Percentiles rank a stretch among this genome's conserved stretches.
phyloP scores from a whole-genome alignment of 2,113 vertebrate genomes.

The Sinosuthora webbiana region DNA sequence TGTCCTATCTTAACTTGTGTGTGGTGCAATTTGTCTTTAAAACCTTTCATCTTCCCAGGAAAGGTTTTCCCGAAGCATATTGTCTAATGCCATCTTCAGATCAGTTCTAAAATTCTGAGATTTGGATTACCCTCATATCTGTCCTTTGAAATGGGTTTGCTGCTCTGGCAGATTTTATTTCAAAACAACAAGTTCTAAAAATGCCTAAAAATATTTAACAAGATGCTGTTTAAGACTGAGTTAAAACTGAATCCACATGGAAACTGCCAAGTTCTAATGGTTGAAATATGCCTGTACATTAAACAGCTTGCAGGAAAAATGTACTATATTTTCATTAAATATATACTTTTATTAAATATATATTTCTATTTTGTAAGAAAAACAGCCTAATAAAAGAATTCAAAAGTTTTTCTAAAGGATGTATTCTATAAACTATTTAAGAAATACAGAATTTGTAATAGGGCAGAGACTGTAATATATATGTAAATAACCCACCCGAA shows the following conservation, averaged over 20 bases:
- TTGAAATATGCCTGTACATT: not conserved
- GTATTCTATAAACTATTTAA: not conserved
- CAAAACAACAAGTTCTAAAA: not conserved
- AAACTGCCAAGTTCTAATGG: not conserved
- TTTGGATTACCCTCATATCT: not conserved
- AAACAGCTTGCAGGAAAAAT: not conserved
- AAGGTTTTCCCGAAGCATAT: not conserved
- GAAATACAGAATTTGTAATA: not conserved
- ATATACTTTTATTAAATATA: not conserved
- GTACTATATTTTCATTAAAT: not conserved
- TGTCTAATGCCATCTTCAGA: not conserved
- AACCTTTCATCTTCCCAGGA: not conserved
- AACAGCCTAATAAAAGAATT: not conserved
- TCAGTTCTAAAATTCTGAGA: not conserved
- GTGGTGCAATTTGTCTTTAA: not conserved
- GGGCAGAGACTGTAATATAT: not conserved
- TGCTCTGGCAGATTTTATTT: not conserved
- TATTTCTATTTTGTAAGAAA: not conserved
- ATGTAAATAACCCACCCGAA: not conserved
- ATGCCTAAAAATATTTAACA: constrained; percentile 6
- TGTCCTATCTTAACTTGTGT: not conserved
- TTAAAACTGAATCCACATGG: constrained; percentile 11
- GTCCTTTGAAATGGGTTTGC: not conserved
- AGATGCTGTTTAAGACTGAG: not conserved
- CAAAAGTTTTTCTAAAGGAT: not conserved